Conservation (phyloP, 2,113 vertebrate species). For the Corythaixoides concolor region DNA sequence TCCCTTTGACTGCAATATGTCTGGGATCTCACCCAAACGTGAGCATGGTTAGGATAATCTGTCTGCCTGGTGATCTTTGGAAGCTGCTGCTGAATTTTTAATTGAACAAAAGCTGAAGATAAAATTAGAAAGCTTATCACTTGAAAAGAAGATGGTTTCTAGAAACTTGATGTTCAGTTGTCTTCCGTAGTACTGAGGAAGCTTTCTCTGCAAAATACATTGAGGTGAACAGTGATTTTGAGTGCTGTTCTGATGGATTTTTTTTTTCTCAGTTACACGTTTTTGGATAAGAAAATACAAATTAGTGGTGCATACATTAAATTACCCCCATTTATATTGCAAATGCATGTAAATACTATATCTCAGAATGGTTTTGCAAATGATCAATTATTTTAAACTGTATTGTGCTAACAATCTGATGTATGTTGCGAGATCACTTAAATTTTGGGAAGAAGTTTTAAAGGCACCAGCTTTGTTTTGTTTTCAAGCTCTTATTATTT, state of each 20-base stretch:
- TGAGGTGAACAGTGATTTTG: not conserved
- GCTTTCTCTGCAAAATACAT: not conserved
- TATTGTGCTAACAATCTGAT: accelerated
- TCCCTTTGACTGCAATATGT: not conserved
- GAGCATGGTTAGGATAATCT: not conserved
- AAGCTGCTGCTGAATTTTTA: not conserved
- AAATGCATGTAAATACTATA: not conserved
- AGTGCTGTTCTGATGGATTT: not conserved
- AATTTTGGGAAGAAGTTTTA: not conserved
- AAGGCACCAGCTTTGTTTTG: not conserved
- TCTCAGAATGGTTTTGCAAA: not conserved
- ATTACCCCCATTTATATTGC: not conserved
- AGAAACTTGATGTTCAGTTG: not conserved
- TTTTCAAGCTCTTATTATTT: not conserved
- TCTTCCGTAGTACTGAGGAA: not conserved
- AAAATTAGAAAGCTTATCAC: not conserved
- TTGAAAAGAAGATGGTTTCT: not conserved
- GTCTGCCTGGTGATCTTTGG: not conserved
- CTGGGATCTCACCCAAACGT: not conserved
- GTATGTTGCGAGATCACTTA: not conserved
- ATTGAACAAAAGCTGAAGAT: not conserved
- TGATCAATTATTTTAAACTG: not conserved
- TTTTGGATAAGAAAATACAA: not conserved
- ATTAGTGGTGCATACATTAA: not conserved
- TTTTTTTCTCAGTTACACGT: not conserved